Evolutionary conservation across 2,888 invertebrate species (phyloP).

Genomic region (Drosophila antonietae): DNA sequence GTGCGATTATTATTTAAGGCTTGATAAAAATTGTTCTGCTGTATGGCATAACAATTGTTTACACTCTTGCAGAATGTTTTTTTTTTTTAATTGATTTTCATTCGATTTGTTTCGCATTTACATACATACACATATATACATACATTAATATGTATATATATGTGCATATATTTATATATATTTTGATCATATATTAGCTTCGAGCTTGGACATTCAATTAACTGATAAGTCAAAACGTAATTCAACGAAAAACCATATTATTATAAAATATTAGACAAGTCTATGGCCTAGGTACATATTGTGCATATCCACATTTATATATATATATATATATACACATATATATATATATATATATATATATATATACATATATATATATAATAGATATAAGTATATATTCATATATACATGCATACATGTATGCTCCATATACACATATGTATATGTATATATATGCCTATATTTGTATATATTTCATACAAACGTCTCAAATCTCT

Average conservation of each 20-base stretch:
- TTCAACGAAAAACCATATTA: conserved; percentile 26
- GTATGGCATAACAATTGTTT: conserved; percentile 2
- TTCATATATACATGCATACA: background rate
- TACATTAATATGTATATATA: background rate
- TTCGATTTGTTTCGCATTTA: conserved; percentile 12
- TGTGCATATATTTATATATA: background rate
- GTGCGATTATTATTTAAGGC: conserved; percentile 3
- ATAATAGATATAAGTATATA: background rate
- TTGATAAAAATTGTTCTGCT: conserved; percentile 7
- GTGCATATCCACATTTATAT: conserved; percentile 13
- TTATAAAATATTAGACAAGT: conserved; percentile 26
- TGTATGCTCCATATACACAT: conserved; percentile 5
- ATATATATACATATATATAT: conserved; percentile 10
- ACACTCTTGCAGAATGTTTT: conserved; percentile 8
- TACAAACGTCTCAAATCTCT: conserved; percentile 1
- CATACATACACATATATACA: background rate
- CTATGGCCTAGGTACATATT: conserved; percentile 23
- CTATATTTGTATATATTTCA: conserved; percentile 1
- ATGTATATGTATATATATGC: background rate
- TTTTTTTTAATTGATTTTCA: background rate
- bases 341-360: conserved; percentile 2
- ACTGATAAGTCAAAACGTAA: conserved; percentile 14
- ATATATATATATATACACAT: conserved; percentile 4
- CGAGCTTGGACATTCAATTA: conserved; percentile 42
- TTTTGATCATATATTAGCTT: conserved; percentile 18